Evolutionary conservation across 2,888 invertebrate genomes (phyloP), one percentile per base, ranked within the genome.

Genomic region (Erebia aethiops): DNA sequence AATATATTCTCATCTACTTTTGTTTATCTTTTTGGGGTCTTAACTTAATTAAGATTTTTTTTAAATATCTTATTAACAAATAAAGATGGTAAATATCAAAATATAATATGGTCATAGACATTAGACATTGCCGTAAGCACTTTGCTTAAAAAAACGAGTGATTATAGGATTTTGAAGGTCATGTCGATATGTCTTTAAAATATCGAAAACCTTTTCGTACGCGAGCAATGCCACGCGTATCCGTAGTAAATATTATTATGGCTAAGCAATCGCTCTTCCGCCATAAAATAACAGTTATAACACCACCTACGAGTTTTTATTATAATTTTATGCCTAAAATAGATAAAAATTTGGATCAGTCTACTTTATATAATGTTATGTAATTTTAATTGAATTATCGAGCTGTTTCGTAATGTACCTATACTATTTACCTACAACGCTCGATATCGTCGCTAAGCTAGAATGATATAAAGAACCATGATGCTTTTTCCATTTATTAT

Each of bases 351-450:
- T 63, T 63, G 63, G 26, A 73, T 61, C 56, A 35, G 14, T 65
- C 61, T 56, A 67, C 58, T 67, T 46, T 16, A 49, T 60, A 26
- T 54, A 35, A 9, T 43, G 18, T 67, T 56, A 56, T n/a, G 46
- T 13, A 2, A 49, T 49, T 49, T 49, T 13, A 49, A 49, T 49
- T 49, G 14, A 14, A 49, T 14, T 49, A 13, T 49, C 14, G 14
- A 13, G 49, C 49, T 62, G 65, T 70, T 70, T 72, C 67, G 67
- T 58, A 70, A 26, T 26, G 1, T 3, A 26, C 26, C 26, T 4
- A 26, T 26, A 26, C 26, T 26, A 26, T 4, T 26, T 26, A 26
- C 26, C 26, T 26, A 26, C 4, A 26, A 4, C 26, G 26, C 26
- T 26, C 26, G 26, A 26, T 26, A 3, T 26, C 26, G 26, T 26